Evolutionary conservation across 2,113 vertebrate species (phyloP).

Genomic region (Bubo blakistoni): DNA sequence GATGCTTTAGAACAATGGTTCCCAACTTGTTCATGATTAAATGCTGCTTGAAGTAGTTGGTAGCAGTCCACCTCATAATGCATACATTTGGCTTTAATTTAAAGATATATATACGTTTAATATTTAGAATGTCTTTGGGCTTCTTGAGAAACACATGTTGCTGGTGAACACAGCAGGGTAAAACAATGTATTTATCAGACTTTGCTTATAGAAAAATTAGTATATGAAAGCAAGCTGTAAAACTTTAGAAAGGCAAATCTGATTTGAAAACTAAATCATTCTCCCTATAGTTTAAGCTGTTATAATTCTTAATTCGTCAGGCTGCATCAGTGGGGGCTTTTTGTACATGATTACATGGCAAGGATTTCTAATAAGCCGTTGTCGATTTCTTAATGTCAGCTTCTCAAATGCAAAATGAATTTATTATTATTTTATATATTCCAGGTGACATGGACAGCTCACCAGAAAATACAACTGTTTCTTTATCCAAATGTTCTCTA

Average conservation of each 20-base stretch:
- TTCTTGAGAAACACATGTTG: not conserved
- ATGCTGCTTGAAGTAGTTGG: not conserved
- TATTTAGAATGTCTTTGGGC: not conserved
- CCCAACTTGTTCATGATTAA: not conserved
- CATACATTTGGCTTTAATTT: not conserved
- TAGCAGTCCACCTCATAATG: not conserved
- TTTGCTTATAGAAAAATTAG: not conserved
- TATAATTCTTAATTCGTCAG: not conserved
- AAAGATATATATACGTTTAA: not conserved
- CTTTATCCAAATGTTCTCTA: conserved; percentile 26
- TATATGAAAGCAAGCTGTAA: not conserved
- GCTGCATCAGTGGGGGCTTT: not conserved
- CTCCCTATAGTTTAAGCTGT: not conserved
- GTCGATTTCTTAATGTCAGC: not conserved
- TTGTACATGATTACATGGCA: not conserved
- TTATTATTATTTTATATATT: not conserved
- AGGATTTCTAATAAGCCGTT: not conserved
- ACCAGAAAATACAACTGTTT: conserved; percentile 52
- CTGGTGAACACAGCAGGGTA: not conserved
- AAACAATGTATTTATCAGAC: not conserved
- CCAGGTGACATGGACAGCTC: conserved; percentile 40
- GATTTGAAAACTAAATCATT: not conserved
- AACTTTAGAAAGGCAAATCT: not conserved
- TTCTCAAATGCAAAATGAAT: not conserved
- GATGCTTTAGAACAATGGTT: not conserved